Conservation (phyloP, 2,113 vertebrate genomes). For the Crotalus tigris region DNA sequence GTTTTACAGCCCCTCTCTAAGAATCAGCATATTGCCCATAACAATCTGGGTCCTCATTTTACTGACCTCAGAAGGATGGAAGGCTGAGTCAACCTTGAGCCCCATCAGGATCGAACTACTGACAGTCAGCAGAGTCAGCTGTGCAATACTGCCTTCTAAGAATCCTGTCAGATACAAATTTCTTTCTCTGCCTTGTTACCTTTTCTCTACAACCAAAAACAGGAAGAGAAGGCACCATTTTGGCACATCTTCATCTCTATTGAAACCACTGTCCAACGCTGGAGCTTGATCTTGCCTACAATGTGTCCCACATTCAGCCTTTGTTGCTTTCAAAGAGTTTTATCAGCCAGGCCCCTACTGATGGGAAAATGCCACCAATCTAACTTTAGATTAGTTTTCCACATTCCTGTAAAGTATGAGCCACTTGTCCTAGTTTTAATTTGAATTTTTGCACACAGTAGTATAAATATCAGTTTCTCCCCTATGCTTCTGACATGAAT, state of each 20-base stretch:
- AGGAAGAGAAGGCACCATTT: neutral
- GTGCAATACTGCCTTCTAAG: neutral
- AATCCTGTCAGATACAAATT: neutral
- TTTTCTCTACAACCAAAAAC: neutral
- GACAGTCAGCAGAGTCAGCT: neutral
- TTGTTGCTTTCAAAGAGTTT: neutral
- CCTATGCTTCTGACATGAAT: neutral
- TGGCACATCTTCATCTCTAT: neutral
- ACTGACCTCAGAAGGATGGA: neutral
- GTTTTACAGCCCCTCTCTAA: neutral
- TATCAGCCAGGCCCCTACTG: neutral
- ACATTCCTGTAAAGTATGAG: neutral
- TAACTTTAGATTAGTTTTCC: neutral
- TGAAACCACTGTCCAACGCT: no score
- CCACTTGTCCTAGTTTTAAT: conserved; percentile 19
- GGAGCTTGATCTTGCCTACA: neutral
- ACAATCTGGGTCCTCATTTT: neutral
- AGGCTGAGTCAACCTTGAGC: neutral
- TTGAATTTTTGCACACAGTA: conserved; percentile 2
- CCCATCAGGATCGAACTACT: neutral
- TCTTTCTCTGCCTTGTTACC: neutral
- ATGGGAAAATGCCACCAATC: neutral
- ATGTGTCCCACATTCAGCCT: neutral
- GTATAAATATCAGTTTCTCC: conserved; percentile 17
- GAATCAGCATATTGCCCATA: neutral